These are phyloP conservation scores for Holacanthella duospinosa DNA, from an alignment of 2,888 invertebrate species.

Conservation along the genomic window DNA sequence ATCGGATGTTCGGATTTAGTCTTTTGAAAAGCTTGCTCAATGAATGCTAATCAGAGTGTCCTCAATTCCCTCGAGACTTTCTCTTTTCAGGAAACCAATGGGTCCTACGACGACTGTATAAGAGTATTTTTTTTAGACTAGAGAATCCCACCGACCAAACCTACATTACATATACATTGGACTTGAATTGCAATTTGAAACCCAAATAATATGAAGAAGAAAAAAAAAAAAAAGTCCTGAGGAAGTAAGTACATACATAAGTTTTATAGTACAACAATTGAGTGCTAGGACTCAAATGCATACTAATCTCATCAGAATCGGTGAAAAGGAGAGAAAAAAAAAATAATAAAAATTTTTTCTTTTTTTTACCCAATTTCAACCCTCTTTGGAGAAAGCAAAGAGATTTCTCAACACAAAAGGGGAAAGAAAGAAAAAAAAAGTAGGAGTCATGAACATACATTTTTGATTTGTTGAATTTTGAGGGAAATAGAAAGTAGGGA, in stretches of 20 bases:
- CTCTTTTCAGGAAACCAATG: too few relatives aligned
- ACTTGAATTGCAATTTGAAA: too few relatives aligned
- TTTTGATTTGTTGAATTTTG: not conserved
- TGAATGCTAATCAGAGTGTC: slow-evolving; percentile 22
- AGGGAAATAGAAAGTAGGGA: not conserved
- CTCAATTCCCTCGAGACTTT: too few relatives aligned
- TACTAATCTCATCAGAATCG: not conserved
- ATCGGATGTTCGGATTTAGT: not conserved
- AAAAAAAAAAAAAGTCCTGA: too few relatives aligned
- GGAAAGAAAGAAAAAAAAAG: not conserved
- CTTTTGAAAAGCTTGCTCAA: not conserved
- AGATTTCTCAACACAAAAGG: not conserved
- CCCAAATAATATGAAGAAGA: too few relatives aligned
- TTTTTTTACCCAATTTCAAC: not conserved
- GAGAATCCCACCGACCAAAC: too few relatives aligned
- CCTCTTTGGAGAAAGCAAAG: not conserved
- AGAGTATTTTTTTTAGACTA: too few relatives aligned
- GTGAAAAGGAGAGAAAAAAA: not conserved
- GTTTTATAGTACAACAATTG: too few relatives aligned
- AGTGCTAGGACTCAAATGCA: too few relatives aligned
- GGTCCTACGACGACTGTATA: too few relatives aligned
- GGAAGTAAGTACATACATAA: too few relatives aligned
- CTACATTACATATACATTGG: too few relatives aligned
- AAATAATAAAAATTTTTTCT: not conserved
- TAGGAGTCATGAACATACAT: not conserved